Evolutionary conservation across 92 coral and sea anemone genomes (phyloP).

Genomic region (Micromussa lordhowensis): DNA sequence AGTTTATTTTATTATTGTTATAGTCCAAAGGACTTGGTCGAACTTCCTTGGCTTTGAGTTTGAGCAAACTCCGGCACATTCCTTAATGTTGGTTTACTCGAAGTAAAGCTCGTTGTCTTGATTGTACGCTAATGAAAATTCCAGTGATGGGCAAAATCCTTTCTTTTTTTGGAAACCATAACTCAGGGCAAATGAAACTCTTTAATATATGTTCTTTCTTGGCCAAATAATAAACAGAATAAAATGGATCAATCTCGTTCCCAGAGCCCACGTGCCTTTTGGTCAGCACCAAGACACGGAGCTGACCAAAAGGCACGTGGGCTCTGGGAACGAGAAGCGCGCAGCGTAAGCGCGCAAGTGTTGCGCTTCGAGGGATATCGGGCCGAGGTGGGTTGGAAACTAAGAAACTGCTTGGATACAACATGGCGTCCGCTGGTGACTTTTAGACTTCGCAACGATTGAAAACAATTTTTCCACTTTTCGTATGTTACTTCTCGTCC

Average conservation of each 20-base stretch:
- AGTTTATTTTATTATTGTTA: too few species aligned
- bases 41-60: too few species aligned
- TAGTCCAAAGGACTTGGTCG: too few species aligned
- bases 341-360: background rate
- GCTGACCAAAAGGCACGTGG: too few species aligned
- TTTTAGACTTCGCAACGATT: background rate
- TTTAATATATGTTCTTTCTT: background rate
- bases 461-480: background rate
- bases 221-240: background rate
- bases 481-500: background rate
- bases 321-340: too few species aligned
- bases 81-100: too few species aligned
- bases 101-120: too few species aligned
- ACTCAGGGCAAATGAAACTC: background rate
- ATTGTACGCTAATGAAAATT: background rate
- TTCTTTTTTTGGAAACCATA: background rate
- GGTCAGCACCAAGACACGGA: too few species aligned
- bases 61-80: too few species aligned
- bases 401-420: background rate
- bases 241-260: too few species aligned
- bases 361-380: background rate
- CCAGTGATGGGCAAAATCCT: background rate
- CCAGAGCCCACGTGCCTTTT: too few species aligned
- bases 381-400: slow-evolving; percentile 31
- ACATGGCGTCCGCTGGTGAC: slow-evolving; percentile 27